phyloP scores from a whole-genome alignment of 2,113 vertebrate genomes.

The Platysteira castanea region DNA sequence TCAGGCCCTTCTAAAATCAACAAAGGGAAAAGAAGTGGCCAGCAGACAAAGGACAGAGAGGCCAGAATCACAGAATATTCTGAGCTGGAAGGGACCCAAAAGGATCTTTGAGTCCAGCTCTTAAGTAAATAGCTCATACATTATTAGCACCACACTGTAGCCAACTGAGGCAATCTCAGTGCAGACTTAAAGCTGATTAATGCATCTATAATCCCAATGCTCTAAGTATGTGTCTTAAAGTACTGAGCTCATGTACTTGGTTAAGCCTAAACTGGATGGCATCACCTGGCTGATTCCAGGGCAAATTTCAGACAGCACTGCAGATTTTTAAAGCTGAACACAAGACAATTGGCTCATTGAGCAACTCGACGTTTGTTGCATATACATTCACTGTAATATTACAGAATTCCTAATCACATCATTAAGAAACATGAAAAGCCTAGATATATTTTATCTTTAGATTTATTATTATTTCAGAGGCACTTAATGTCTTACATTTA shows the following conservation, averaged over 20 bases:
- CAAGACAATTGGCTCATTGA: not conserved
- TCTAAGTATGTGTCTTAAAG: not conserved
- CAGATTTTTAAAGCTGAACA: not conserved
- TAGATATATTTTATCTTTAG: not conserved
- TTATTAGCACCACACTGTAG: fast-evolving
- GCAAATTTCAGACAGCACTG: not conserved
- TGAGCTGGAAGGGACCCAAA: not conserved
- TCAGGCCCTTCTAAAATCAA: not conserved
- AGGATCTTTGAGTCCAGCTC: not conserved
- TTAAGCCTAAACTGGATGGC: not conserved
- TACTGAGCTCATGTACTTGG: not conserved
- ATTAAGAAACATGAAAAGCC: slow-evolving; percentile 1
- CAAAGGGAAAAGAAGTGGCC: not conserved
- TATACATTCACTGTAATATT: not conserved
- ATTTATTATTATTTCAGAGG: slow-evolving; percentile 67
- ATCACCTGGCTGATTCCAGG: not conserved
- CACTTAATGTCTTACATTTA: slow-evolving; percentile 68
- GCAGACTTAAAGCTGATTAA: not conserved
- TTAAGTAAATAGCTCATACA: fast-evolving
- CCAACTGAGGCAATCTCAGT: not conserved
- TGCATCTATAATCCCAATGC: not conserved
- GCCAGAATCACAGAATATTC: not conserved
- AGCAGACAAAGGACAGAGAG: not conserved
- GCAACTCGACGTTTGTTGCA: not conserved
- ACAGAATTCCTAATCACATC: not conserved